These are phyloP conservation scores for Metopia argyrocephala DNA, from an alignment of 2,888 invertebrate genomes.

Conservation along the genomic window DNA sequence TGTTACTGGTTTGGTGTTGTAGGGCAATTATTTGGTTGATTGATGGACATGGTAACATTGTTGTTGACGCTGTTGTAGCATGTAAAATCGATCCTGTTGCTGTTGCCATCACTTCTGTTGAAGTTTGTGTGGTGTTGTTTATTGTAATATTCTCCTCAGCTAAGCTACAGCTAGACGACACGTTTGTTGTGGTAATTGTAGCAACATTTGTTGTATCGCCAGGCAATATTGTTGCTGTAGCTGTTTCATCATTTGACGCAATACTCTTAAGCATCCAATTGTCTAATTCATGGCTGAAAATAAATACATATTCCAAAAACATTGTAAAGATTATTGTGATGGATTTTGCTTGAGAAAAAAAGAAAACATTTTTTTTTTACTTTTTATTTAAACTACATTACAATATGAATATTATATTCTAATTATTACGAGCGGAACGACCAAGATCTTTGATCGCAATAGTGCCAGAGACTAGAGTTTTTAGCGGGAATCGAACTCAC, in stretches of 20 bases:
- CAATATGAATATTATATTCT: too few species aligned
- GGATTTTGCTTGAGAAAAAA: too few species aligned
- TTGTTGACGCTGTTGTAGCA: constrained; percentile 45
- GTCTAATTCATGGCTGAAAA: constrained; percentile 55
- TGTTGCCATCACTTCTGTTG: constrained; percentile 49
- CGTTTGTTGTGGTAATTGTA: not conserved
- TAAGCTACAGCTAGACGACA: constrained; percentile 16
- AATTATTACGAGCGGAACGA: too few species aligned
- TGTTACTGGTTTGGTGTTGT: constrained; percentile 51
- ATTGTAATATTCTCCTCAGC: constrained; percentile 53
- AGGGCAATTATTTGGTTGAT: constrained; percentile 65
- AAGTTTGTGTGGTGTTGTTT: constrained; percentile 57
- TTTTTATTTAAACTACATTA: too few species aligned
- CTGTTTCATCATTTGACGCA: not conserved
- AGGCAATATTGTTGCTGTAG: not conserved
- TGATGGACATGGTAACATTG: constrained; percentile 60
- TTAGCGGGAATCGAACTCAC: too few species aligned
- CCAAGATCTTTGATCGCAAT: too few species aligned
- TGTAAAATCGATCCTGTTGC: constrained; percentile 50
- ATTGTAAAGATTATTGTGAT: not conserved
- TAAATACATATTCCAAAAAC: constrained; percentile 9
- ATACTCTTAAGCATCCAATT: constrained; percentile 42
- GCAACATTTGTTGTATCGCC: not conserved
- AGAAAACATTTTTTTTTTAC: not conserved
- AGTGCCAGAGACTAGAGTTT: too few species aligned